Evolutionary conservation across 2,113 vertebrate genomes (phyloP), one percentile per base, ranked within the genome.

Genomic region (Passer montanus): DNA sequence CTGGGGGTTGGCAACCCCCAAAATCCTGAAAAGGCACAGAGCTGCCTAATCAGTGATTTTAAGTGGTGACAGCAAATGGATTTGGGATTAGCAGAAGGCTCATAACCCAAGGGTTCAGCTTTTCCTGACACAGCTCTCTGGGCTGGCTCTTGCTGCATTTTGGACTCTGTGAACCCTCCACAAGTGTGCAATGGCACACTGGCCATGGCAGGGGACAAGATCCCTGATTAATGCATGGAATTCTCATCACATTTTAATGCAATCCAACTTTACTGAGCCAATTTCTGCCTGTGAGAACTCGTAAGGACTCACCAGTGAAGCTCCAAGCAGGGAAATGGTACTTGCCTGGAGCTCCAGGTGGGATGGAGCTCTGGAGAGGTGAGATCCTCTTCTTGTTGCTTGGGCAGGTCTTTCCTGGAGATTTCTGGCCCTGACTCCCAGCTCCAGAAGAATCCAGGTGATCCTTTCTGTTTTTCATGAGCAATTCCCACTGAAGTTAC

Each of bases 401-500:
- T 77, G 50, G 15, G 24, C 27, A 73, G 53, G 15, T 73, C 56
- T 39, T 35, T 37, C 44, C 39, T 53, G 64, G 15, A 70, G 50
- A 9, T 33, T 75, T 50, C n/a, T 75, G 56, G 52, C 76, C 90
- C 80, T 72, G 72, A 56, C 28, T 76, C 56, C 58, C 66, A 66
- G 43, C 72, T 92, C 69, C 76, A 74, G 56, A 31, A 90, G 91
- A 87, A 75, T 58, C 66, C 90, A 75, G 56, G 21, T 53, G 83
- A 89, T 50, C 27, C 4, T 53, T 80, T 49, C 43, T 50, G 73
- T 27, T 55, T 16, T 30, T 52, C 52, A 53, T 22, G 80, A 95
- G 60, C 56, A 92, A 68, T 72, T 92, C 83, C 80, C 64, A 64
- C 53, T 78, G 64, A 88, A 94, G 76, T 63, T 87, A 87, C 28